Conservation (phyloP, 2,888 invertebrate genomes). For the Leistus spinibarbis region DNA sequence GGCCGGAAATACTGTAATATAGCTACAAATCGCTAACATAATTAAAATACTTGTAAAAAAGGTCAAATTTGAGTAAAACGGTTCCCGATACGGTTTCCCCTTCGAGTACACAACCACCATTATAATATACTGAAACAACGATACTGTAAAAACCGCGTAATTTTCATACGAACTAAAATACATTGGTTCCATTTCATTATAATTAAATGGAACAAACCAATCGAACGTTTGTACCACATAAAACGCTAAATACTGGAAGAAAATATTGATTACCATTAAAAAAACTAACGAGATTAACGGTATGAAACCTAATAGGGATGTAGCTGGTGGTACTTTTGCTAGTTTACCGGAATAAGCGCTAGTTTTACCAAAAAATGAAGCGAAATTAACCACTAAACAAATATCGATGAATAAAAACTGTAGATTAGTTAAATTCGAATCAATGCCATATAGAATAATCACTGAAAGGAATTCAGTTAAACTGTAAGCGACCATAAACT, state of each 20-base stretch:
- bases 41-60: constrained; percentile 60
- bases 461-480: constrained; percentile 90
- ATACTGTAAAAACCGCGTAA: constrained; percentile 66
- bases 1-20: constrained; percentile 60
- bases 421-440: constrained; percentile 65
- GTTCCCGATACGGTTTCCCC: constrained; percentile 69
- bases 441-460: constrained; percentile 79
- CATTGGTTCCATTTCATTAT: constrained; percentile 47
- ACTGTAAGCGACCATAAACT: constrained; percentile 97
- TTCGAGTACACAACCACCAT: constrained; percentile 69
- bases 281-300: constrained; percentile 61
- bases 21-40: constrained; percentile 59
- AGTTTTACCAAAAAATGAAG: constrained; percentile 69
- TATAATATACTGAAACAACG: constrained; percentile 70
- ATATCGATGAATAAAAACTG: constrained; percentile 73
- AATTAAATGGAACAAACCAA: constrained; percentile 63
- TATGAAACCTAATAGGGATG: constrained; percentile 60
- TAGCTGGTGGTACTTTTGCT: constrained; percentile 61
- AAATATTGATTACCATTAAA: constrained; percentile 60
- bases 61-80: constrained; percentile 65
- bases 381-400: constrained; percentile 65
- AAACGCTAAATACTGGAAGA: constrained; percentile 60
- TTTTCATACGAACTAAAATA: constrained; percentile 64
- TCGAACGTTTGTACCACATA: constrained; percentile 59
- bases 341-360: constrained; percentile 58